Percentiles rank a stretch among this genome's conserved stretches.
phyloP scores from a whole-genome alignment of 2,888 invertebrate genomes.

The Zele albiditarsus region DNA sequence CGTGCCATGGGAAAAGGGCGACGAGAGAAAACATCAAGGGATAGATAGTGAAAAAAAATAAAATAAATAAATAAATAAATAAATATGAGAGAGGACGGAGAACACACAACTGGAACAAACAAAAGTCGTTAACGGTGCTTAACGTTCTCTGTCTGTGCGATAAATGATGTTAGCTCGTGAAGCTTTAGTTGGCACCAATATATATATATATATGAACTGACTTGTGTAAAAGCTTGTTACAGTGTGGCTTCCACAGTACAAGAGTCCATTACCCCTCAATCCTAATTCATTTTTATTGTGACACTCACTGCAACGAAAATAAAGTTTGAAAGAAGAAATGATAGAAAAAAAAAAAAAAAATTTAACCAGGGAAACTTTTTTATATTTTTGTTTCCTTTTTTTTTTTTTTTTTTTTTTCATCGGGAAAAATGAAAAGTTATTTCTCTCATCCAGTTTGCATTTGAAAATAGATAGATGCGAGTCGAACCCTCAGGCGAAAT shows the following conservation, averaged over 20 bases:
- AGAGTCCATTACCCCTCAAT: background rate
- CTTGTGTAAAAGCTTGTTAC: constrained; percentile 9
- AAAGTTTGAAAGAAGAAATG: background rate
- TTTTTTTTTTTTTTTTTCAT: too few species aligned
- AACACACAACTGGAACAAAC: constrained; percentile 1
- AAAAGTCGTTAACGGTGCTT: constrained; percentile 8
- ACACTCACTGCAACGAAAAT: background rate
- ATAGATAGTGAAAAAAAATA: background rate
- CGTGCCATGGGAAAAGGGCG: background rate
- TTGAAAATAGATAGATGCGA: too few species aligned
- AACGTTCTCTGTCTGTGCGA: constrained; percentile 1
- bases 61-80: background rate
- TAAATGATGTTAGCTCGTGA: constrained; percentile 13
- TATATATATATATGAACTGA: background rate
- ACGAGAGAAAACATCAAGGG: background rate
- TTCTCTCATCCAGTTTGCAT: too few species aligned
- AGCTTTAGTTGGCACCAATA: constrained; percentile 7
- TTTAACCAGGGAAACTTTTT: background rate
- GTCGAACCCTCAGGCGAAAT: too few species aligned
- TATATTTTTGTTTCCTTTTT: too few species aligned
- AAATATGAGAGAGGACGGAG: background rate
- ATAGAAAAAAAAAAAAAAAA: background rate
- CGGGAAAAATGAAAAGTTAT: too few species aligned
- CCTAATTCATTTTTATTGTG: background rate
- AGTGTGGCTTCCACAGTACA: background rate